phyloP scores from a whole-genome alignment of 2,113 vertebrate genomes.

The Leptocoma aspasia region DNA sequence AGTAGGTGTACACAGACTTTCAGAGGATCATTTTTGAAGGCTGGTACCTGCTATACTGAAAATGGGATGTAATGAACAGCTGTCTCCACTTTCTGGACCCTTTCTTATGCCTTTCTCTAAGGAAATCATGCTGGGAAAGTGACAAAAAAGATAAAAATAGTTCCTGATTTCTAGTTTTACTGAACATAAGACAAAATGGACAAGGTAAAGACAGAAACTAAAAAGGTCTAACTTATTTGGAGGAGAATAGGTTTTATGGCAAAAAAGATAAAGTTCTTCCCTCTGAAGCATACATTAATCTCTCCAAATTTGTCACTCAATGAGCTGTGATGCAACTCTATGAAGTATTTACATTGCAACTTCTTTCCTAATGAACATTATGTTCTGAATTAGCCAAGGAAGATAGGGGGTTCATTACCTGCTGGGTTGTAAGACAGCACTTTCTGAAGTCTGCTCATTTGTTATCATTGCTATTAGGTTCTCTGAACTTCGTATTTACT shows the following conservation, averaged over 20 bases:
- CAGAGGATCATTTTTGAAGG: background rate
- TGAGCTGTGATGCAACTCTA: background rate
- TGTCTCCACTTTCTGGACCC: background rate
- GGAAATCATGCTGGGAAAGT: background rate
- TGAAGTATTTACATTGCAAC: background rate
- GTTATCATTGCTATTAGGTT: background rate
- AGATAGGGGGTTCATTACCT: background rate
- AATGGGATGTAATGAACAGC: background rate
- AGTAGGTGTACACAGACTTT: background rate
- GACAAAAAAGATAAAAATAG: background rate
- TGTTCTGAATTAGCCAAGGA: background rate
- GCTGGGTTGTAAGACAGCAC: background rate
- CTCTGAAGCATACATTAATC: background rate
- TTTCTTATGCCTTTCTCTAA: background rate
- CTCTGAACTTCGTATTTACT: background rate
- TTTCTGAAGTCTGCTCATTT: background rate
- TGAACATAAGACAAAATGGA: background rate
- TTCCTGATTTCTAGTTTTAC: background rate
- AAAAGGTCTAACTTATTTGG: background rate
- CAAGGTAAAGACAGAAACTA: background rate
- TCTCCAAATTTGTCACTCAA: background rate
- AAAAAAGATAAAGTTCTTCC: background rate
- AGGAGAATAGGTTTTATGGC: background rate
- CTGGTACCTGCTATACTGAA: background rate
- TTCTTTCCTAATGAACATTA: background rate